Evolutionary conservation across 2,113 vertebrate genomes (phyloP).

Genomic region (Lipophrys pholis): DNA sequence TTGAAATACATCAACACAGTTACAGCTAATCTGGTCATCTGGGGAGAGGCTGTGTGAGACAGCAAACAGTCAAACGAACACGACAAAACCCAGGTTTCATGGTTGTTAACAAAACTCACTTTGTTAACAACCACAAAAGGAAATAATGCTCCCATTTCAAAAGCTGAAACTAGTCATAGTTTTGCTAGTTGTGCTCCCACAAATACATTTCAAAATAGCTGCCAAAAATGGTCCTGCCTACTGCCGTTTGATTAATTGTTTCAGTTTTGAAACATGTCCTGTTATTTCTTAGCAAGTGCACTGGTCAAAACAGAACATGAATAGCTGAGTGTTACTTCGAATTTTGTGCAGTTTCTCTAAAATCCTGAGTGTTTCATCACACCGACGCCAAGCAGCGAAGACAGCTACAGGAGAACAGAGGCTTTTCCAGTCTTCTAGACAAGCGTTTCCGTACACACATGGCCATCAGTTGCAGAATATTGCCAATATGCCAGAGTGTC

Average conservation of each 20-base stretch:
- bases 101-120: neutral
- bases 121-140: neutral
- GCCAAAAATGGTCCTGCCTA: neutral
- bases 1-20: conserved; percentile 52
- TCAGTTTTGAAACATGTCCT: neutral
- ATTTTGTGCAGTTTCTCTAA: conserved; percentile 1
- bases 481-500: conserved; percentile 30
- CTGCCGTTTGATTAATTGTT: neutral
- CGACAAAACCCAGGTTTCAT: neutral
- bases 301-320: neutral
- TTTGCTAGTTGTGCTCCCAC: too few species aligned
- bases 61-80: neutral
- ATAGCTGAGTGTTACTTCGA: neutral
- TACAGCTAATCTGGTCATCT: conserved; percentile 12
- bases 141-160: neutral
- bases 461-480: conserved; percentile 51
- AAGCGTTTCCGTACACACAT: conserved; percentile 37
- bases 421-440: neutral
- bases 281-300: conserved; percentile 1
- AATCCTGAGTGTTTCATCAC: conserved; percentile 18
- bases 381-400: neutral
- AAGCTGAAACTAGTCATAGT: neutral
- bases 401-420: neutral
- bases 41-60: conserved; percentile 12
- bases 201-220: neutral